Conservation (phyloP, 2,888 invertebrate species). For the Yponomeuta plumbellus region DNA sequence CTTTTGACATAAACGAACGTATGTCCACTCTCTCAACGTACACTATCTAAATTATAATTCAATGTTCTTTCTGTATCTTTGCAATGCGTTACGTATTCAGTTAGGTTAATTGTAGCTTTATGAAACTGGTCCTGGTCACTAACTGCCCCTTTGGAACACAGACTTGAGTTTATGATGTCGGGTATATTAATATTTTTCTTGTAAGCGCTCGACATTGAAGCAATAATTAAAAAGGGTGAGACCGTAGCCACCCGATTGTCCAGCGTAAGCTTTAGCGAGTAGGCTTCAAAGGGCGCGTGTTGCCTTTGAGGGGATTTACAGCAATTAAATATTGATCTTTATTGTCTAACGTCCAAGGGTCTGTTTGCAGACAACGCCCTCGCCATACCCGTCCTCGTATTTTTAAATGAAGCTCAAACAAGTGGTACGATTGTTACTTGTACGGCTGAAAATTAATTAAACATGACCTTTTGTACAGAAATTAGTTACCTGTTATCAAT, state of each 20-base stretch:
- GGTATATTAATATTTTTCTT: no score
- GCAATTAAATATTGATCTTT: conserved; percentile 40
- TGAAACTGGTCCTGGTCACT: no score
- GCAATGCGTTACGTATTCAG: no score
- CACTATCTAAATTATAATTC: no score
- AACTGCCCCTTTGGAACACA: no score
- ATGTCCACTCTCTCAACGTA: no score
- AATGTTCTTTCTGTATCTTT: no score
- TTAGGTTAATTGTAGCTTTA: no score
- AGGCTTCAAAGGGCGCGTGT: conserved; percentile 10
- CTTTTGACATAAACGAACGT: no score
- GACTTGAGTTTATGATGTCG: no score
- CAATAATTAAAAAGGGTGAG: neutral
- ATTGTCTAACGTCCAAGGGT: neutral
- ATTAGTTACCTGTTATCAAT: no score
- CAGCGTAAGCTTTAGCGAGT: neutral
- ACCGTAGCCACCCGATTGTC: conserved; percentile 16
- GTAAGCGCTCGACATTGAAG: neutral
- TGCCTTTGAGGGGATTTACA: conserved; percentile 34
- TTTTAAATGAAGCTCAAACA: neutral
- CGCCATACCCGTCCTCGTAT: neutral
- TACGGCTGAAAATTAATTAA: neutral
- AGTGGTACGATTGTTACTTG: neutral
- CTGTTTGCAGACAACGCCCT: neutral
- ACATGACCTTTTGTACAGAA: no score